Conservation (phyloP, 2,113 vertebrate genomes). For the Lepus timidus region DNA sequence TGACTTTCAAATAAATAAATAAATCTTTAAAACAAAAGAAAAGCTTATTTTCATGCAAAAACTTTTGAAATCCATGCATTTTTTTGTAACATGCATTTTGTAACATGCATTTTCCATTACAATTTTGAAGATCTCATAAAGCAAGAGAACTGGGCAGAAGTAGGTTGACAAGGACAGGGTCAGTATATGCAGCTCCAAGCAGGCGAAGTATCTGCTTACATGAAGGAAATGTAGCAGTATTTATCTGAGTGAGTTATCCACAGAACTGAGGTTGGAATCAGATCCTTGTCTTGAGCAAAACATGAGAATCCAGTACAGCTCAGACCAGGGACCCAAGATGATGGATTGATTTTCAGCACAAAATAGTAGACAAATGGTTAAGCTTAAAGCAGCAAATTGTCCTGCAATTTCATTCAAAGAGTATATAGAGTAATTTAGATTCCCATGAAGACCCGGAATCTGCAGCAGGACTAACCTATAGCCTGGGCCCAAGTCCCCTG, state of each 20-base stretch:
- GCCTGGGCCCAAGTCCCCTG: background rate
- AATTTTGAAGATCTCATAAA: no score
- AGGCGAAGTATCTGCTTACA: background rate
- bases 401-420: constrained; percentile 45
- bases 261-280: constrained; percentile 5
- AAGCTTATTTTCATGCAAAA: no score
- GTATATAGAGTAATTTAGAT: background rate
- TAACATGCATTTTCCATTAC: no score
- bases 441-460: background rate
- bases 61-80: no score
- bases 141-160: background rate
- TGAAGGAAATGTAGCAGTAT: background rate
- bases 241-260: background rate
- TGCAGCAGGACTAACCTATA: background rate
- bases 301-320: background rate
- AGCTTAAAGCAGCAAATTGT: background rate
- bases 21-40: no score
- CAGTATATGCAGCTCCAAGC: background rate
- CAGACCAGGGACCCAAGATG: background rate
- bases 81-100: no score
- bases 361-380: constrained; percentile 7
- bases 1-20: no score
- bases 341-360: background rate
- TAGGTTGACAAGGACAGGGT: background rate
- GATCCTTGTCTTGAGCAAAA: background rate